Evolutionary conservation across 2,797 vertebrate genomes (phyloP).

Genomic region (Gallinago stenura): DNA sequence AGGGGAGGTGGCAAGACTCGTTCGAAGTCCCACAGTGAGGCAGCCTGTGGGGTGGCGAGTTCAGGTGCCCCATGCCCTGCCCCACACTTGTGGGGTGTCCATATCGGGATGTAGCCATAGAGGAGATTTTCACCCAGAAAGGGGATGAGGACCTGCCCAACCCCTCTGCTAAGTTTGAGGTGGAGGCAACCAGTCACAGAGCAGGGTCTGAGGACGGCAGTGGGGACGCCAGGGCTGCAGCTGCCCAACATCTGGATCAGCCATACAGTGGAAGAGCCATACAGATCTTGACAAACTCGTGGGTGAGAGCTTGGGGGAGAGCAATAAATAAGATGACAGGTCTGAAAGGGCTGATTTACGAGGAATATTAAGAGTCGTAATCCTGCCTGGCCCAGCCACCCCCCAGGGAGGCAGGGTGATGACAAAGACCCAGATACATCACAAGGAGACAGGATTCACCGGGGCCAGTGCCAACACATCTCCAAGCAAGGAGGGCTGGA

Average conservation of each 20-base stretch:
- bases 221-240: not conserved
- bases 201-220: fast-evolving
- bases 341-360: slow-evolving; percentile 53
- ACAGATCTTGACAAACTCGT: not conserved
- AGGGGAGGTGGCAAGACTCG: not conserved
- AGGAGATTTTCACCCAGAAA: not conserved
- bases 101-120: fast-evolving
- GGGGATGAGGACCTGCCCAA: not conserved
- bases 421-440: slow-evolving; percentile 10
- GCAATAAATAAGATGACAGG: slow-evolving; percentile 47
- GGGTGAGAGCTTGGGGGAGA: slow-evolving; percentile 13
- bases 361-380: slow-evolving; percentile 53
- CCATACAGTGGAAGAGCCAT: not conserved
- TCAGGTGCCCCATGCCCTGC: not conserved
- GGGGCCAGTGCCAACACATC: not conserved
- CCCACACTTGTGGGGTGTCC: not conserved
- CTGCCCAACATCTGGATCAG: slow-evolving; percentile 60
- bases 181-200: fast-evolving
- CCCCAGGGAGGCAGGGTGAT: not conserved
- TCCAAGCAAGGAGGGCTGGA: not conserved
- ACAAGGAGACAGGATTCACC: not conserved
- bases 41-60: fast-evolving
- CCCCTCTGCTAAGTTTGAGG: not conserved
- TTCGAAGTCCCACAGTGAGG: not conserved
- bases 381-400: slow-evolving; percentile 18